A percentile compares a stretch with the other conserved stretches of the same genome.
phyloP scores from a whole-genome alignment of 2,113 vertebrate genomes.

The Apistogramma diplotaenia region DNA sequence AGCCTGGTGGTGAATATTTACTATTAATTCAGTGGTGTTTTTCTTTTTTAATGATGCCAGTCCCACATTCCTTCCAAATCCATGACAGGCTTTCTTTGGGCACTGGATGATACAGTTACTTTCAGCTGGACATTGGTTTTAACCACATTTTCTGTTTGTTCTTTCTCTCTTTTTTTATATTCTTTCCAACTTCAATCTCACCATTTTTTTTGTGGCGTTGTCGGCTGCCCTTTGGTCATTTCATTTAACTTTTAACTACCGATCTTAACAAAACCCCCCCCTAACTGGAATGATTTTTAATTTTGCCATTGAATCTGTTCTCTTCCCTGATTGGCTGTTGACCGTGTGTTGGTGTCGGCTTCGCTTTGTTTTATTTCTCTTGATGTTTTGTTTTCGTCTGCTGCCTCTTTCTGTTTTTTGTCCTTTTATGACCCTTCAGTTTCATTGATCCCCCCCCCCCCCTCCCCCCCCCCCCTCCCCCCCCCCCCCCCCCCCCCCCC shows the following conservation, averaged over 20 bases:
- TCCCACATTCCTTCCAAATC: constrained; percentile 43
- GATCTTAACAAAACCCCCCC: constrained; percentile 24
- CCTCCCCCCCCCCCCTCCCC: constrained; percentile 34
- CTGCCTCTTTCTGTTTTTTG: constrained; percentile 17
- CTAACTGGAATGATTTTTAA: constrained; percentile 46
- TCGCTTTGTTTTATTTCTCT: not conserved
- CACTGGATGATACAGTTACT: constrained; percentile 34
- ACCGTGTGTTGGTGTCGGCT: not conserved
- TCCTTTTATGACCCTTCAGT: constrained; percentile 47
- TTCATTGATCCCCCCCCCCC: constrained; percentile 48
- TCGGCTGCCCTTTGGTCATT: constrained; percentile 48
- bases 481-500: constrained; percentile 38
- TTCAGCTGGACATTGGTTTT: constrained; percentile 49
- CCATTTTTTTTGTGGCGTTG: constrained; percentile 47
- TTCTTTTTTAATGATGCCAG: not conserved
- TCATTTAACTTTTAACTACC: constrained; percentile 30
- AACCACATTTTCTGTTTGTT: constrained; percentile 67
- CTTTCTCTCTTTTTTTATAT: constrained; percentile 71
- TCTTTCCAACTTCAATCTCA: constrained; percentile 62
- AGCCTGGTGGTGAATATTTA: not conserved
- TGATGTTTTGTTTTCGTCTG: constrained; percentile 35
- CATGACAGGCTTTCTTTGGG: constrained; percentile 51
- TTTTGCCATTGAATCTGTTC: constrained; percentile 12
- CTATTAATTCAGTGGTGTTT: not conserved
- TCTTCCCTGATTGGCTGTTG: constrained; percentile 10